A percentile compares a stretch with the other conserved stretches of the same genome.
Evolutionary conservation across 2,797 vertebrate genomes (phyloP).

Genomic region (Smutsia gigantea): DNA sequence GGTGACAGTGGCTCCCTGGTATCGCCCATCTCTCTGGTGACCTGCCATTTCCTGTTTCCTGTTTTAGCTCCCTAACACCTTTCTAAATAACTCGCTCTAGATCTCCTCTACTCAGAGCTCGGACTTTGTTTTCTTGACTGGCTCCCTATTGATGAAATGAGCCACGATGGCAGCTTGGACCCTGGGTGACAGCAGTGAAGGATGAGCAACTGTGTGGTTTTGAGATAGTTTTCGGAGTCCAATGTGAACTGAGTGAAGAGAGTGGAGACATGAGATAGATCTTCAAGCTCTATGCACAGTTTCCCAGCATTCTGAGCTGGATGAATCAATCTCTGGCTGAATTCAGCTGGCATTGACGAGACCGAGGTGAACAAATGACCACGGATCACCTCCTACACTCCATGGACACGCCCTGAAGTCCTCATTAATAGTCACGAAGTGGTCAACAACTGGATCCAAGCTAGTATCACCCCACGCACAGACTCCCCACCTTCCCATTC

Average conservation of each 20-base stretch:
- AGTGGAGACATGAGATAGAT: not conserved
- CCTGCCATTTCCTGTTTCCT: not conserved
- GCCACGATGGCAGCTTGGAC: not conserved
- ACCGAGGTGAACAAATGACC: not conserved
- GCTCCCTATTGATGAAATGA: not conserved
- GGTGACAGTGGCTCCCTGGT: not conserved
- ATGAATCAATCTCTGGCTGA: slow-evolving; percentile 28
- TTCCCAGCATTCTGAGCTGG: not conserved
- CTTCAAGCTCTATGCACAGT: not conserved
- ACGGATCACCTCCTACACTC: not conserved
- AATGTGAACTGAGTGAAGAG: not conserved
- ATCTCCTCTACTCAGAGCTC: not conserved
- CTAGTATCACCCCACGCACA: not conserved
- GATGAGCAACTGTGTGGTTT: not conserved
- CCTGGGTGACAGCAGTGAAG: not conserved
- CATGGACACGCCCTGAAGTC: not conserved
- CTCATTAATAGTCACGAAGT: slow-evolving; percentile 16
- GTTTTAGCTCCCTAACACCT: not conserved
- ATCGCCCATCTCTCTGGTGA: not conserved
- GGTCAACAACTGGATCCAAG: not conserved
- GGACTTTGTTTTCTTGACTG: not conserved
- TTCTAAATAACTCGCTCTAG: not conserved
- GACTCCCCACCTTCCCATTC: not conserved
- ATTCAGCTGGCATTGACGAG: not conserved
- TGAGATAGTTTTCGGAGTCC: not conserved